phyloP scores from a whole-genome alignment of 2,888 invertebrate species.

The Cosmia pyralina region DNA sequence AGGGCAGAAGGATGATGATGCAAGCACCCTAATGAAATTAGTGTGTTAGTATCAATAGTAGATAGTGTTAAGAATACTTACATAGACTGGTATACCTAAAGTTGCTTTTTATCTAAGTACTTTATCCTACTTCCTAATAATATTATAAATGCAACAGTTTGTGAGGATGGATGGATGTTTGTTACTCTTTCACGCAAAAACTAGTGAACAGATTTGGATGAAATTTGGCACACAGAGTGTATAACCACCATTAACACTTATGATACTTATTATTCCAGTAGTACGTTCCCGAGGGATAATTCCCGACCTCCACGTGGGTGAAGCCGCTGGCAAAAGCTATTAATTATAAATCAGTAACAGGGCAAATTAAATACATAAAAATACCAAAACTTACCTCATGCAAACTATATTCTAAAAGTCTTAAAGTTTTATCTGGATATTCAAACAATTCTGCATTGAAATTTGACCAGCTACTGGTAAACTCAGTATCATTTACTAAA shows the following conservation, averaged over 20 bases:
- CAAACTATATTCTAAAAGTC: constrained; percentile 94
- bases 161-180: no score
- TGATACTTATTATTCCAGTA: no score
- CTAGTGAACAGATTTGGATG: no score
- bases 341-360: background rate
- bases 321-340: no score
- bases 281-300: no score
- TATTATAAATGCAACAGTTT: no score
- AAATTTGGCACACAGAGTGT: no score
- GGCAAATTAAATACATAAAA: background rate
- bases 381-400: constrained; percentile 90
- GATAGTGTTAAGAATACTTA: background rate
- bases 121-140: no score
- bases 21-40: background rate
- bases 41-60: background rate
- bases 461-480: constrained; percentile 91
- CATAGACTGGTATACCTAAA: background rate
- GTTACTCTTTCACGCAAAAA: no score
- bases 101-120: background rate
- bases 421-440: constrained; percentile 92
- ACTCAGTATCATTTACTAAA: constrained; percentile 89
- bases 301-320: no score
- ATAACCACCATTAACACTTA: no score
- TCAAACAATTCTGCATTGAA: constrained; percentile 92
- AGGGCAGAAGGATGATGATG: no score